These are phyloP conservation scores for Uromys caudimaculatus DNA, from an alignment of 2,797 vertebrate species.

Conservation along the genomic window DNA sequence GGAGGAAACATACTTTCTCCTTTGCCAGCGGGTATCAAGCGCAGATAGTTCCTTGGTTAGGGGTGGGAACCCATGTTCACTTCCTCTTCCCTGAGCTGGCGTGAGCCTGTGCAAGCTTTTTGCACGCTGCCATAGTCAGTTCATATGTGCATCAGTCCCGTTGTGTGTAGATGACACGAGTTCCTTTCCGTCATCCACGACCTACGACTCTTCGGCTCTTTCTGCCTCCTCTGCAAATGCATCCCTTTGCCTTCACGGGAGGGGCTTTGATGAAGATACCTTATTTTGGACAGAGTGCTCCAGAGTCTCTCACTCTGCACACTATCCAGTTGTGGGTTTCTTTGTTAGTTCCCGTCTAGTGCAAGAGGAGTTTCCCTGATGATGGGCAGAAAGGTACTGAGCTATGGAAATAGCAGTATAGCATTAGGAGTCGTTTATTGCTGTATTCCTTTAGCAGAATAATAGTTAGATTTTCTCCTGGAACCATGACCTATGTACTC, in stretches of 20 bases:
- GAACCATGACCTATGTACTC: neutral
- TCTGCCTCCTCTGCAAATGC: neutral
- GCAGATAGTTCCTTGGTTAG: neutral
- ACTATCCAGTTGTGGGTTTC: neutral
- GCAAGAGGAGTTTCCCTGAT: neutral
- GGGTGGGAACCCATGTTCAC: neutral
- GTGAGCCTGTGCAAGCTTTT: neutral
- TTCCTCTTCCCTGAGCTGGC: neutral
- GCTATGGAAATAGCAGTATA: neutral
- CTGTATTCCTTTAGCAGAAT: neutral
- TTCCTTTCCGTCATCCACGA: neutral
- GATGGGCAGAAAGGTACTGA: neutral
- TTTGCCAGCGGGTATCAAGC: neutral
- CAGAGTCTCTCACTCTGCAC: neutral
- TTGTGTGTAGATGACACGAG: neutral
- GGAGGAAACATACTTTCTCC: neutral
- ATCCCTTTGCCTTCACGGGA: neutral
- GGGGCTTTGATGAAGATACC: neutral
- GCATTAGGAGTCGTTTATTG: neutral
- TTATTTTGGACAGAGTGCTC: neutral
- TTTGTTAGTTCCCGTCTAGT: neutral
- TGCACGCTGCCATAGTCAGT: neutral
- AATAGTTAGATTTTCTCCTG: neutral
- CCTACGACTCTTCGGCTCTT: neutral
- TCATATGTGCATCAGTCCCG: neutral